Evolutionary conservation across 2,113 vertebrate species (phyloP), one percentile per base, ranked within the genome.

Genomic region (Neofelis nebulosa): DNA sequence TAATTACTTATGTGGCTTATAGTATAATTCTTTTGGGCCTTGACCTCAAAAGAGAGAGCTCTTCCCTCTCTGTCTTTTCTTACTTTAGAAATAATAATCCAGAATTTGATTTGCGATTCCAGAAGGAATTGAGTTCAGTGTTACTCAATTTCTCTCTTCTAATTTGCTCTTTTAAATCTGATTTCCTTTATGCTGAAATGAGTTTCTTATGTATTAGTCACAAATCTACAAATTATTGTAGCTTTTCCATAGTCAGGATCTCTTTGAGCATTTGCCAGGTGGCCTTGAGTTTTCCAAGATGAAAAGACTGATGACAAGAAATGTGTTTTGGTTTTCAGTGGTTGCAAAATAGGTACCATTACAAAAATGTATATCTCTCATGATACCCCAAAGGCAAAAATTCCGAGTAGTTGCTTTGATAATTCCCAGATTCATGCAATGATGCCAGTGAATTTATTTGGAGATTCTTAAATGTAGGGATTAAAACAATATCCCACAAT

Each of bases 391-490:
- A 94, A 89, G 45, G 18, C 45, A 89, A 50, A 95, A 50, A 68
- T 4, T 52, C 38, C 33, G 25, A 69, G 82, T 52, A 50, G 15
- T 84, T 87, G 19, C 50, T 96, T 41, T 31, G 66, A 23, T 87
- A 50, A 91, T 89, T 94, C 41, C 45, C 50, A 68, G 41, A n/a
- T 92, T 94, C 7, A 63, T 2, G 0, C 27, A 61, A 45, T 38
- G 11, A 78, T 79, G n/a, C 33, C 65, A 14, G 1, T 65, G 48
- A 89, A 73, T 91, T 91, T 73, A 94, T 36, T 82, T 78, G 85
- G 89, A 89, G 52, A 96, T 61, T 94, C 45, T 82, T 82, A 93
- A 73, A 95, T 94, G 61, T 94, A 50, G 69, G 78, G 78, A 95
- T 97, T 94, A 71, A 95, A 94, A 86, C 1, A 18, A 48, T 82